Conservation (phyloP, 2,888 invertebrate genomes). For the Bellardia bayeri region DNA sequence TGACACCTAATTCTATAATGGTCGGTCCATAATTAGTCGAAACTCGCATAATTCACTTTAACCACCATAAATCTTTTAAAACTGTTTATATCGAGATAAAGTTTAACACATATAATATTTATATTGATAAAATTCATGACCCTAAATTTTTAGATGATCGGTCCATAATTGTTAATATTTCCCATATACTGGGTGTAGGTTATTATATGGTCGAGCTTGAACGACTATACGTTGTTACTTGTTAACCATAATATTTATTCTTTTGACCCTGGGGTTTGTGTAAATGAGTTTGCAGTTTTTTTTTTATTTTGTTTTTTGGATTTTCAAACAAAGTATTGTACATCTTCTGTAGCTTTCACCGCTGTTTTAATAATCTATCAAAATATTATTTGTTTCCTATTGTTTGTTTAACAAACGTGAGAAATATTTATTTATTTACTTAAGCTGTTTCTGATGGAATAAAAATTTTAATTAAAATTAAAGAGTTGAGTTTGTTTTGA, state of each 20-base stretch:
- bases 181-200: no score
- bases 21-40: no score
- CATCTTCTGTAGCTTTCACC: constrained; percentile 62
- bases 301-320: constrained; percentile 18
- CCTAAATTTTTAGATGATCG: no score
- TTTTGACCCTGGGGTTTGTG: constrained; percentile 50
- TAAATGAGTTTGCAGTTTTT: constrained; percentile 72
- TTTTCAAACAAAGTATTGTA: neutral
- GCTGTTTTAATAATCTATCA: constrained; percentile 69
- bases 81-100: no score
- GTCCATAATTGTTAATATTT: no score
- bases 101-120: no score
- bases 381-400: constrained; percentile 53
- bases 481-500: constrained; percentile 27
- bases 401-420: constrained; percentile 62
- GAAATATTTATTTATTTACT: constrained; percentile 38
- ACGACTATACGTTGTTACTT: no score
- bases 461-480: constrained; percentile 32
- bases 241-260: neutral
- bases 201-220: no score
- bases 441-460: constrained; percentile 31
- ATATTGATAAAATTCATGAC: no score
- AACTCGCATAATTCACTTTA: no score
- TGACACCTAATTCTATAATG: no score
- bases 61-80: no score